phyloP scores from a whole-genome alignment of 2,797 vertebrate genomes.

The Chelon labrosus region DNA sequence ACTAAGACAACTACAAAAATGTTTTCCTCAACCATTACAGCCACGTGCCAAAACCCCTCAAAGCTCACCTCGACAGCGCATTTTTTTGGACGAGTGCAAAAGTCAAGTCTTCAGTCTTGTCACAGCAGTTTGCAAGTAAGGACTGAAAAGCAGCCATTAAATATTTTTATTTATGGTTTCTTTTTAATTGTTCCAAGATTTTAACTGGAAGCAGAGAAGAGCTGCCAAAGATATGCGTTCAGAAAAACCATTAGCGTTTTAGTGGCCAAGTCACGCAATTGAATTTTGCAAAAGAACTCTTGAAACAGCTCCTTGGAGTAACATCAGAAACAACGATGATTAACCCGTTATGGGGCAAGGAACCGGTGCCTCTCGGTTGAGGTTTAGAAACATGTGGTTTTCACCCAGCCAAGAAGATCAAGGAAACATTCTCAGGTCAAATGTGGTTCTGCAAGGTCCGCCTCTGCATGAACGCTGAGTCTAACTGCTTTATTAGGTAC shows the following conservation, averaged over 20 bases:
- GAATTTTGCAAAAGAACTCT: not conserved
- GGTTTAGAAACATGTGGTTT: too few species aligned
- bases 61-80: not conserved
- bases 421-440: too few species aligned
- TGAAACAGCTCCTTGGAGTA: not conserved
- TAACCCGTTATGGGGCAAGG: too few species aligned
- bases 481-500: too few species aligned
- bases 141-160: too few species aligned
- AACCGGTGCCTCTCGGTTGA: too few species aligned
- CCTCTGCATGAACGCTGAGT: too few species aligned
- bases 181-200: too few species aligned
- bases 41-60: not conserved
- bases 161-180: too few species aligned
- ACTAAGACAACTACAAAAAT: not conserved
- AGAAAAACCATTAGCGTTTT: not conserved
- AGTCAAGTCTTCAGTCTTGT: not conserved
- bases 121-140: not conserved
- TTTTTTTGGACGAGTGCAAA: not conserved
- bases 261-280: not conserved
- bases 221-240: not conserved
- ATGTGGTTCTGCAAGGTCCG: too few species aligned
- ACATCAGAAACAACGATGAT: not conserved
- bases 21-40: not conserved
- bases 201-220: too few species aligned
- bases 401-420: too few species aligned